A percentile compares a stretch with the other conserved stretches of the same genome.
Conservation (phyloP, 2,888 invertebrate species). For the Orchesella flavescens region DNA sequence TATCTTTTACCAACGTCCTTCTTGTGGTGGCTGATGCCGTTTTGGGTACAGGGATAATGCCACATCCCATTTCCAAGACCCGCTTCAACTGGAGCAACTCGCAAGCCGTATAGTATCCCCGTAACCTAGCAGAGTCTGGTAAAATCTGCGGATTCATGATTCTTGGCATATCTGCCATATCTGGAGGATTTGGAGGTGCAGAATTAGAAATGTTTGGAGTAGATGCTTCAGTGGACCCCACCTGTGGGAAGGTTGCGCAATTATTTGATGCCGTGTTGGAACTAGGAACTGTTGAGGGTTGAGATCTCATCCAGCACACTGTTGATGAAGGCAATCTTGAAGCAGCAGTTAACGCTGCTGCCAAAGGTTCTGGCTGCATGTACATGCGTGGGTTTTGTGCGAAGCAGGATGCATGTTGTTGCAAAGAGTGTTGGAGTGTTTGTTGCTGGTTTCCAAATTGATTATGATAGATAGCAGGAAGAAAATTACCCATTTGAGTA, state of each 20-base stretch:
- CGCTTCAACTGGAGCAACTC: slow-evolving; percentile 68
- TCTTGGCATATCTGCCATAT: slow-evolving; percentile 68
- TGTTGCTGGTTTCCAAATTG: slow-evolving; percentile 45
- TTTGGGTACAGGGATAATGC: neutral
- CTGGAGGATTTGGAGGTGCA: slow-evolving; percentile 24
- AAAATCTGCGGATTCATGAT: slow-evolving; percentile 67
- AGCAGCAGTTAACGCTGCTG: too few species aligned
- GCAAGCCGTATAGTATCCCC: slow-evolving; percentile 71
- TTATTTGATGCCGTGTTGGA: neutral
- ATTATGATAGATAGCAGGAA: slow-evolving; percentile 12
- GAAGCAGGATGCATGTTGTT: slow-evolving; percentile 32
- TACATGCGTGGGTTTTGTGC: too few species aligned
- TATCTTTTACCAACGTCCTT: slow-evolving; percentile 20
- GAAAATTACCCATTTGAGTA: neutral
- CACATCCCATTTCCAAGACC: slow-evolving; percentile 36
- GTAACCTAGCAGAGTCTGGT: slow-evolving; percentile 66
- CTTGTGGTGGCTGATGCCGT: neutral
- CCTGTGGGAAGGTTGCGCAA: too few species aligned
- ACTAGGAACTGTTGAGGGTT: neutral
- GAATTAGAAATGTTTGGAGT: slow-evolving; percentile 19
- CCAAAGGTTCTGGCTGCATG: slow-evolving; percentile 13
- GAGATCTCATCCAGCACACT: slow-evolving; percentile 28
- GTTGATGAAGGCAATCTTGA: neutral
- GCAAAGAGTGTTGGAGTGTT: too few species aligned
- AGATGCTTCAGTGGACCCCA: neutral